Evolutionary conservation across 2,888 invertebrate species (phyloP), one percentile per base, ranked within the genome.

Genomic region (Habrosyne pyritoides): DNA sequence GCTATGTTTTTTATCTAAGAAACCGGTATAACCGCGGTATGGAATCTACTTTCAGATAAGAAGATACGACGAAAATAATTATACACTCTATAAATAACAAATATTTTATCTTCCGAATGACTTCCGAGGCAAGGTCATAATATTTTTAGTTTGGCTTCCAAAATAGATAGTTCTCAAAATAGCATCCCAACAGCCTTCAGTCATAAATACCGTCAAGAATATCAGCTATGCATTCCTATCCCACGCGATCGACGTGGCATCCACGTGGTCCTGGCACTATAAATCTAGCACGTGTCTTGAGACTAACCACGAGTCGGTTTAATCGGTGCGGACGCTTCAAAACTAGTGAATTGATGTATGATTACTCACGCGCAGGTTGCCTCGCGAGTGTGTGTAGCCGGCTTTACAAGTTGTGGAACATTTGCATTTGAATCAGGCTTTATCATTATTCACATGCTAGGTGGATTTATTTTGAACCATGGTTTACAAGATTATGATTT

Each of bases 161-260:
- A 42, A 14, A 42, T 42, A 42, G 42, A 42, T 18, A 6, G 24
- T 8, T n/a, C 42, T 42, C 42, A 18, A 42, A 42, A 42, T 42
- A 42, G 6, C 42, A 18, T 2, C 1, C 14, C 6, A 18, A 18
- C 42, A 42, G 42, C 42, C 42, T 42, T 42, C 42, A 42, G 42
- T 6, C n/a, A 18, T 42, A 42, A 42, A 42, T 18, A 42, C 14
- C 33, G 7, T 12, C 8, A 12, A 42, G 42, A 42, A 42, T 42
- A 42, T 42, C 42, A 42, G 18, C 18, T 42, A 18, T 18, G n/a
- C 42, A 42, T 42, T 42, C 42, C 42, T 42, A 42, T 42, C 42
- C 42, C 42, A 42, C 42, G 42, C 42, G 18, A 8, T 18, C 14
- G 42, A 42, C 42, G n/a, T n/a, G n/a, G n/a, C n/a, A n/a, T n/a